phyloP scores from a whole-genome alignment of 2,888 invertebrate genomes.

The Drosophila cyrtoloma region DNA sequence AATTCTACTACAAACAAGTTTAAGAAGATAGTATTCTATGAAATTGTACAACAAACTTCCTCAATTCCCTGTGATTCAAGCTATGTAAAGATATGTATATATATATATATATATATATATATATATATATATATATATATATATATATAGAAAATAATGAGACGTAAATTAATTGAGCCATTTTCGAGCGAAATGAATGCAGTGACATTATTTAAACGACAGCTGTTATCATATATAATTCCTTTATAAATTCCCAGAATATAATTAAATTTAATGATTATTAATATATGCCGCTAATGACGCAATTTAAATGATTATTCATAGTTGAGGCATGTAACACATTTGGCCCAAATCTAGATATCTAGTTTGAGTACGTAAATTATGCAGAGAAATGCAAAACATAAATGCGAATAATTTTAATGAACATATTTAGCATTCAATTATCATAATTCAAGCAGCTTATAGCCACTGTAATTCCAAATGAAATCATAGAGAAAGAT shows the following conservation, averaged over 20 bases:
- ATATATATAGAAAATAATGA: background rate
- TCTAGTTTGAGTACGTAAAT: background rate
- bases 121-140: background rate
- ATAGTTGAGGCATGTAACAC: conserved; percentile 16
- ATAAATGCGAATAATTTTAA: conserved; percentile 22
- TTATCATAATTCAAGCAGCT: conserved; percentile 22
- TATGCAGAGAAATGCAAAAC: conserved; percentile 11
- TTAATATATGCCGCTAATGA: background rate
- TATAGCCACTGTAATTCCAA: conserved; percentile 25
- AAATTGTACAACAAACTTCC: background rate
- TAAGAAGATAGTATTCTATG: background rate
- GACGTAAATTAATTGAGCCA: conserved; percentile 1
- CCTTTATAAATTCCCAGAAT: background rate
- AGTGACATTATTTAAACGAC: background rate
- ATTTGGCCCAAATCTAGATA: conserved; percentile 21
- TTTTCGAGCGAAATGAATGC: background rate
- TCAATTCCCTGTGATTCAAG: background rate
- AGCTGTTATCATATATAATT: conserved; percentile 10
- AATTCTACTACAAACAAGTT: background rate
- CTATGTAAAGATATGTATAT: background rate
- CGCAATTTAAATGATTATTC: conserved; percentile 32
- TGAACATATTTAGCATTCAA: conserved; percentile 38
- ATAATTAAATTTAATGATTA: conserved; percentile 3
- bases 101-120: background rate
- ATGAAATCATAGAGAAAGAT: conserved; percentile 18